Base-by-base conservation (phyloP, 2,113 vertebrate genomes). In the Stigmatopora nigra region DNA sequence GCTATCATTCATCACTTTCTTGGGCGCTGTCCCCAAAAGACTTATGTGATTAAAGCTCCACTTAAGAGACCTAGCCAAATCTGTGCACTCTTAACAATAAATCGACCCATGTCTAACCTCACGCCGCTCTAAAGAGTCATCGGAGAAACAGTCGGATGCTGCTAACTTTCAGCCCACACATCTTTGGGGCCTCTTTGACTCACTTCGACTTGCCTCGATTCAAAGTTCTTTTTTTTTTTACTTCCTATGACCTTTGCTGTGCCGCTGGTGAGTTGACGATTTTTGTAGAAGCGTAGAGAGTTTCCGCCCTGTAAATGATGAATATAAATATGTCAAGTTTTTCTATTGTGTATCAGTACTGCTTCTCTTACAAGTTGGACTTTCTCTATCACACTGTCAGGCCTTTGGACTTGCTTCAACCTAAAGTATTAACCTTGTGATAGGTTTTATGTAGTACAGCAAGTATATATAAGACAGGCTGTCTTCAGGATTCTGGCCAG, bases 1-100 rank as follows among this genome's bases (percentile, higher is more conserved):
- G 59, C 38, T 61, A 45, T 61, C 59, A 61, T 61, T 61, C 20
- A 61, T 61, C 59, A 61, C 38, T 15, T 20, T 61, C 59, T 45
- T 20, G 59, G 59, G 38, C 38, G 19, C 38, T 20, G 59, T 61
- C 59, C 59, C 59, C 59, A 45, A 61, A 61, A 61, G 59, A 61
- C 38, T 61, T 61, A 4, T 20, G 59, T 45, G 41, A 61, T 61
- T 61, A 61, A 61, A 45, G 12, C 59, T 22, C 59, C 59, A 61
- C 59, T 61, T 22, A 22, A 46, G 59, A 61, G 41, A 61, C 59
- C 41, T 61, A n/a, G 12, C 13, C 41, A 3, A 61, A 45, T 61
- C 59, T 61, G 19, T 22, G 19, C 38, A 45, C 59, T 61, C 41
- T n/a, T 22, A 61, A 61, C 20, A 61, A 61, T 61, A 22, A 61